Evolutionary conservation across 2,888 invertebrate genomes (phyloP).

Genomic region (Taphrorychus bicolor): DNA sequence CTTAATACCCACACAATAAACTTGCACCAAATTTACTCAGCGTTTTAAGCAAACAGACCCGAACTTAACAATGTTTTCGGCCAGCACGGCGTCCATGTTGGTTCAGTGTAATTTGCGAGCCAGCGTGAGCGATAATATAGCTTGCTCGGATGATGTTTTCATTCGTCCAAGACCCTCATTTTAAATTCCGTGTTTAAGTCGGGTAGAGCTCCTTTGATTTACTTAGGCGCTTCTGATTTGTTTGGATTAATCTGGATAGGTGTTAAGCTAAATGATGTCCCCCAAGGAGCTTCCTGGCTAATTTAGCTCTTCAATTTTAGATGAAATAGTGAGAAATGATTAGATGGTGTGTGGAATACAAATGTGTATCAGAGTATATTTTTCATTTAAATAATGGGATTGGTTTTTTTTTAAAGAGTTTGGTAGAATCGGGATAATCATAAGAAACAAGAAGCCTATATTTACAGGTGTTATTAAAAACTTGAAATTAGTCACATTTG

Average conservation of each 20-base stretch:
- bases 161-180: slow-evolving; percentile 31
- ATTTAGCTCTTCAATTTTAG: slow-evolving; percentile 2
- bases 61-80: slow-evolving; percentile 31
- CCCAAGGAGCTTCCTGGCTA: not conserved
- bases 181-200: slow-evolving; percentile 30
- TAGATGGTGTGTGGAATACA: not conserved
- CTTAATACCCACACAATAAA: slow-evolving; percentile 26
- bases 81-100: slow-evolving; percentile 26
- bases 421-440: no score
- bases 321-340: not conserved
- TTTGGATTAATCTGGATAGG: slow-evolving; percentile 21
- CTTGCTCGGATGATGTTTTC: slow-evolving; percentile 35
- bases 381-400: no score
- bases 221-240: slow-evolving; percentile 23
- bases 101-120: slow-evolving; percentile 33
- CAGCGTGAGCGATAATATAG: slow-evolving; percentile 35
- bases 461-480: no score
- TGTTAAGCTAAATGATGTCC: slow-evolving; percentile 10
- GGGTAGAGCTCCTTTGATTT: slow-evolving; percentile 15
- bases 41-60: slow-evolving; percentile 28
- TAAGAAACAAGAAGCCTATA: no score
- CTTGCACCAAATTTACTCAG: slow-evolving; percentile 27
- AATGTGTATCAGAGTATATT: no score
- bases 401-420: no score
- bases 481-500: no score